phyloP scores from a whole-genome alignment of 1,140 invertebrate species.

The Aphelinus atriplicis region DNA sequence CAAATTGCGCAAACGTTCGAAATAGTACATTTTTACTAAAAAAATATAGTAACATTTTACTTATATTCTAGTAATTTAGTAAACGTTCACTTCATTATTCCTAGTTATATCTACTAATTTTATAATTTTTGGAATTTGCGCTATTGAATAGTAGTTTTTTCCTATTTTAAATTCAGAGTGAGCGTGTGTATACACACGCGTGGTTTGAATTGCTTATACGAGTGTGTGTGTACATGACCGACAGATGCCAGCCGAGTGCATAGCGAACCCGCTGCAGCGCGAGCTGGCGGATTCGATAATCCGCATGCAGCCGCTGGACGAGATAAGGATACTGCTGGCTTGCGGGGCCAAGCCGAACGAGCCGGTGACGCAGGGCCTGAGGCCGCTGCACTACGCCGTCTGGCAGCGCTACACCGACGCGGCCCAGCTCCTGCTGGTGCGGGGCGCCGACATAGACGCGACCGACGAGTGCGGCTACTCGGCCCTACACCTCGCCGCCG shows the following conservation, averaged over 20 bases:
- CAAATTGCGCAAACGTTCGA: too few relatives aligned
- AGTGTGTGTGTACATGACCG: not conserved
- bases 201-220: not conserved
- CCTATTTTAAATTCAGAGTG: too few relatives aligned
- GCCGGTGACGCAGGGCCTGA: slow-evolving; percentile 81
- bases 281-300: slow-evolving; percentile 91
- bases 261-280: slow-evolving; percentile 80
- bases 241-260: slow-evolving; percentile 79
- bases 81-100: too few relatives aligned
- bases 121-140: too few relatives aligned
- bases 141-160: too few relatives aligned
- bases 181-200: too few relatives aligned
- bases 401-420: slow-evolving; percentile 87
- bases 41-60: too few relatives aligned
- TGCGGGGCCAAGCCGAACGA: slow-evolving; percentile 86
- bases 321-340: slow-evolving; percentile 84
- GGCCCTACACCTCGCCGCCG: slow-evolving; percentile 85
- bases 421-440: slow-evolving; percentile 77
- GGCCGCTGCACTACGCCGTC: slow-evolving; percentile 91
- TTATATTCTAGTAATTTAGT: too few relatives aligned
- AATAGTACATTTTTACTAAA: too few relatives aligned
- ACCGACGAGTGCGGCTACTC: slow-evolving; percentile 91
- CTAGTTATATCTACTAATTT: too few relatives aligned
- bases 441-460: slow-evolving; percentile 85
- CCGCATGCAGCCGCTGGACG: slow-evolving; percentile 84